phyloP scores from a whole-genome alignment of 2,888 invertebrate species.

The Dasysyrphus albostriatus region DNA sequence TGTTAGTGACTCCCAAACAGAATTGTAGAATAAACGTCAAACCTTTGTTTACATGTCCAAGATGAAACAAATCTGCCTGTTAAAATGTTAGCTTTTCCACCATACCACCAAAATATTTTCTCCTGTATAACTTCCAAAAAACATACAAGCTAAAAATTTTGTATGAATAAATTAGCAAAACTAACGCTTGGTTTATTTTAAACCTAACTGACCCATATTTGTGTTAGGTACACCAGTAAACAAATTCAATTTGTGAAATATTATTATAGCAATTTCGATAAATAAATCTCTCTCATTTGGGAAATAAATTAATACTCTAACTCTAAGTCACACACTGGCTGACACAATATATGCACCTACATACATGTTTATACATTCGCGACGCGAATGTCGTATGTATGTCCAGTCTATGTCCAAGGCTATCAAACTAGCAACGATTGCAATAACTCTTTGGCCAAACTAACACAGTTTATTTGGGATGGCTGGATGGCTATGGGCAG shows the following conservation, averaged over 20 bases:
- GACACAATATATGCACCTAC: too few relatives aligned
- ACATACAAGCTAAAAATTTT: constrained; percentile 3
- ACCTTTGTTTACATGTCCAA: too few relatives aligned
- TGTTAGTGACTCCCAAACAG: too few relatives aligned
- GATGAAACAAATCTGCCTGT: too few relatives aligned
- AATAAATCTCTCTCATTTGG: constrained; percentile 52
- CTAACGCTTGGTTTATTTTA: constrained; percentile 30
- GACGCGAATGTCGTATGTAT: constrained; percentile 19
- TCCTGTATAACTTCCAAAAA: not conserved
- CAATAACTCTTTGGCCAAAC: constrained; percentile 61
- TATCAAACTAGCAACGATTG: constrained; percentile 52
- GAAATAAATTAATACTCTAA: constrained; percentile 62
- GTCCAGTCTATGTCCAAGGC: constrained; percentile 9
- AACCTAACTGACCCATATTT: constrained; percentile 51
- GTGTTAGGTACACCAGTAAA: constrained; percentile 33
- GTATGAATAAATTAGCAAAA: constrained; percentile 16
- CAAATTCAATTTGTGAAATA: constrained; percentile 65
- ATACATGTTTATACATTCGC: too few relatives aligned
- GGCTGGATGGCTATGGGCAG: not conserved
- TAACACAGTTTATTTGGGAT: constrained; percentile 22
- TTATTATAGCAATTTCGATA: constrained; percentile 47
- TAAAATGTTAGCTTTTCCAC: too few relatives aligned
- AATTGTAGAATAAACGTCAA: too few relatives aligned
- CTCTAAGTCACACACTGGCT: constrained; percentile 6
- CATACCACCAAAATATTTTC: not conserved